phyloP scores from a whole-genome alignment of 2,797 vertebrate species.

The Cossypha caffra region DNA sequence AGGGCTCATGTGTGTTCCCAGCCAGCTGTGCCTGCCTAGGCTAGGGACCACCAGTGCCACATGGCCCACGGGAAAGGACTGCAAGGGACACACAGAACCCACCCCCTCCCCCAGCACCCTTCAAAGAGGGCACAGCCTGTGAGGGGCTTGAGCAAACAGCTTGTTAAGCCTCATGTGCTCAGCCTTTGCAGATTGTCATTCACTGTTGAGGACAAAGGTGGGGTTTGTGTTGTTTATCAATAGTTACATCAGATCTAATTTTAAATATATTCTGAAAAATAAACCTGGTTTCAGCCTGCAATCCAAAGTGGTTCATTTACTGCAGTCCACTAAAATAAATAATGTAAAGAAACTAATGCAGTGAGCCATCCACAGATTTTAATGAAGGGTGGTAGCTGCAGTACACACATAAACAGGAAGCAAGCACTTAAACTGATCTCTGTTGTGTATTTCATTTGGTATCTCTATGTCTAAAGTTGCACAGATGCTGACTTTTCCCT shows the following conservation, averaged over 20 bases:
- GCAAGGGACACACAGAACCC: neutral
- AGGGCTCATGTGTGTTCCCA: neutral
- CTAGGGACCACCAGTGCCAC: fast-evolving
- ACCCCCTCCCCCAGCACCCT: neutral
- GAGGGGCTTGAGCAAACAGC: neutral
- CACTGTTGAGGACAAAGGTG: neutral
- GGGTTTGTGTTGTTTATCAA: neutral
- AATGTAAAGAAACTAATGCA: neutral
- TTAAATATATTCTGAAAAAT: neutral
- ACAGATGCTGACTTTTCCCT: neutral
- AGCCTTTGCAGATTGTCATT: neutral
- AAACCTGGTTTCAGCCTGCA: neutral
- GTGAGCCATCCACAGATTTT: slow-evolving; percentile 23
- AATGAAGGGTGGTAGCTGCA: slow-evolving; percentile 12
- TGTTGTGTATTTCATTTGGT: neutral
- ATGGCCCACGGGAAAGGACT: fast-evolving
- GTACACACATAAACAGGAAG: neutral
- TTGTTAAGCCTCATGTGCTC: fast-evolving
- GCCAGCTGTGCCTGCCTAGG: neutral
- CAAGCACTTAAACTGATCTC: neutral
- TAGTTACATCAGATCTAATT: neutral
- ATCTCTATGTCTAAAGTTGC: neutral
- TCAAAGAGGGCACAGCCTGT: neutral
- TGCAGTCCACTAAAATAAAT: neutral
- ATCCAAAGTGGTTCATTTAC: neutral